A percentile compares a stretch with the other conserved stretches of the same genome.
Evolutionary conservation across 2,888 invertebrate species (phyloP).

Genomic region (Nysson spinosus): DNA sequence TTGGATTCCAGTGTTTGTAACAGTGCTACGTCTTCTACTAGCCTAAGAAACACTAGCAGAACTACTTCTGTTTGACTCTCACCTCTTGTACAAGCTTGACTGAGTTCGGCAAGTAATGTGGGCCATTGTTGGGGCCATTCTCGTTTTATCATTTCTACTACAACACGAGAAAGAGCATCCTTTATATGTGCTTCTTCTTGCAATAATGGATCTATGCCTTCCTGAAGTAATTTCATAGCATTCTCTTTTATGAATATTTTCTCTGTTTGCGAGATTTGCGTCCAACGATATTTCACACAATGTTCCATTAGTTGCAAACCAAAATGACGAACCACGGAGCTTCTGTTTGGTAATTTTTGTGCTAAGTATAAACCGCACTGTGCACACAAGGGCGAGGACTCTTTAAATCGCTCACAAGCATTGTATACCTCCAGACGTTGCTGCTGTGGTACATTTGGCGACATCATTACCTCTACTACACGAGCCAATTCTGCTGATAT

Average conservation of each 20-base stretch:
- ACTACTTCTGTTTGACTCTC: constrained; percentile 95
- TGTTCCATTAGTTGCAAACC: constrained; percentile 96
- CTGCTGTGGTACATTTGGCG: constrained; percentile 86
- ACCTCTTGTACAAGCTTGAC: constrained; percentile 88
- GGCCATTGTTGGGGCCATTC: constrained; percentile 99
- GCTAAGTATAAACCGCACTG: constrained; percentile 91
- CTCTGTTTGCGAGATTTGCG: constrained; percentile 90
- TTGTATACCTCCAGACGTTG: constrained; percentile 90
- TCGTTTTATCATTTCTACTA: constrained; percentile 97
- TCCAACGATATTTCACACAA: constrained; percentile 95
- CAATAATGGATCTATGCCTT: constrained; percentile 87
- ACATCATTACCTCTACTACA: constrained; percentile 90
- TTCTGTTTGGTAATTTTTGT: constrained; percentile 83
- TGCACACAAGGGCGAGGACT: constrained; percentile 91
- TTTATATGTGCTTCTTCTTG: constrained; percentile 87
- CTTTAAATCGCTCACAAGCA: constrained; percentile 91
- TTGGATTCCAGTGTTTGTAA: constrained; percentile 93
- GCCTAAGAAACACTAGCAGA: constrained; percentile 89
- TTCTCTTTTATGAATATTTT: constrained; percentile 95
- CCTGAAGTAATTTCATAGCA: constrained; percentile 89
- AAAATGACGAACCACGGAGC: constrained; percentile 91
- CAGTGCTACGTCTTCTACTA: constrained; percentile 95
- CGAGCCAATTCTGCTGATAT: constrained; percentile 88
- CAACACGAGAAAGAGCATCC: constrained; percentile 91
- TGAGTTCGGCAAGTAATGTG: constrained; percentile 88